phyloP scores from a whole-genome alignment of 2,888 invertebrate genomes.

The Netelia fuscicornis region DNA sequence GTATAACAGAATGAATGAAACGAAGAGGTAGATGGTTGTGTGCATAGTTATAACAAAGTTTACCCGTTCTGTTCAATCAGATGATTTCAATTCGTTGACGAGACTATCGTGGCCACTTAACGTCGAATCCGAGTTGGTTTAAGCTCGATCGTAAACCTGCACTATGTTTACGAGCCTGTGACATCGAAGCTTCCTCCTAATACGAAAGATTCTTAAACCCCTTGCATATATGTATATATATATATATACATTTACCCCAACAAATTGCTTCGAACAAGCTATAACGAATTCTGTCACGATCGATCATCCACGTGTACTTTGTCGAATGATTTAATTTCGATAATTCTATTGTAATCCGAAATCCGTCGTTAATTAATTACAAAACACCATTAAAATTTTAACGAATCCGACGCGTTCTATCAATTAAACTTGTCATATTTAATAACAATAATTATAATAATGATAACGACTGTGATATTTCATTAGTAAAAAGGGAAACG shows the following conservation, averaged over 20 bases:
- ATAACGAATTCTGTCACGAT: too few relatives aligned
- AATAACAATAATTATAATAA: too few relatives aligned
- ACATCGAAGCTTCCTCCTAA: slow-evolving; percentile 9
- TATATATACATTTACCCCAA: too few relatives aligned
- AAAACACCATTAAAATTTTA: background rate
- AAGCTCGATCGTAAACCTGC: slow-evolving; percentile 45
- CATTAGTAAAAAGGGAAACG: too few relatives aligned
- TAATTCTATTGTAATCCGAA: background rate
- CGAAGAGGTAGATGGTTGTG: background rate
- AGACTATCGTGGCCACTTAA: slow-evolving; percentile 1
- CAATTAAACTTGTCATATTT: background rate
- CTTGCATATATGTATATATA: too few relatives aligned
- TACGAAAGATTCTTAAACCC: too few relatives aligned
- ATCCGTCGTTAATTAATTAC: slow-evolving; percentile 1
- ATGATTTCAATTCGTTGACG: slow-evolving; percentile 29
- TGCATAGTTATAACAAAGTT: slow-evolving; percentile 3
- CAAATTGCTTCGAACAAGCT: too few relatives aligned
- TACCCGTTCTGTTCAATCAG: slow-evolving; percentile 16
- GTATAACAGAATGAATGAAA: slow-evolving; percentile 13
- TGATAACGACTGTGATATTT: too few relatives aligned
- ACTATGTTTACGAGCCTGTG: slow-evolving; percentile 36
- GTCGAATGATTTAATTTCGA: slow-evolving; percentile 5
- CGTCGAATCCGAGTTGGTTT: slow-evolving; percentile 40
- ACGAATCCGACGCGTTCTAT: background rate
- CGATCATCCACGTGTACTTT: too few relatives aligned